Evolutionary conservation across 2,888 invertebrate genomes (phyloP), one percentile per base, ranked within the genome.

Genomic region (Allacma fusca): DNA sequence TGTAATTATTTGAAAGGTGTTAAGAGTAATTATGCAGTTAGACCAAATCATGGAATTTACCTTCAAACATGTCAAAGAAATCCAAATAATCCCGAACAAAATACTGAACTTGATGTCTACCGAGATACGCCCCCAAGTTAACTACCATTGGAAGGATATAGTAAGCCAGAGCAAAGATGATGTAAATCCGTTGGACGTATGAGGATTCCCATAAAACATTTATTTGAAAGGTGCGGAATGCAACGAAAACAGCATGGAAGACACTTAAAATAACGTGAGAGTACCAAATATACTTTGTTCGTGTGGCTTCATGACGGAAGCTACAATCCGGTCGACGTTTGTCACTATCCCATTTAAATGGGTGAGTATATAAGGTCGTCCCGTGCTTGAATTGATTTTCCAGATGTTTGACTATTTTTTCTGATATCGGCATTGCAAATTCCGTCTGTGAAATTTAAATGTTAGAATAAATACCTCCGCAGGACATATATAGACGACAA

Each of bases 401-500:
- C 5, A 59, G 5, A n/a, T 7, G 23, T 23, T 19, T 23, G 5
- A 59, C 9, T 13, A 59, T 59, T 59, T 59, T 59, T n/a, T 59
- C 23, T n/a, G 59, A 13, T n/a, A 59, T n/a, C 19, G 59, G 59
- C 59, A 59, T 59, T n/a, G n/a, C n/a, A n/a, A n/a, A n/a, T n/a
- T n/a, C n/a, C n/a, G n/a, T n/a, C n/a, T n/a, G n/a, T n/a, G n/a
- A n/a, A n/a, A n/a, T n/a, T n/a, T n/a, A n/a, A n/a, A n/a, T n/a
- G n/a, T n/a, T n/a, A n/a, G n/a, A n/a, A n/a, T n/a, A n/a, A n/a
- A n/a, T n/a, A n/a, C n/a, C n/a, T n/a, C n/a, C n/a, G n/a, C n/a
- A n/a, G n/a, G n/a, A n/a, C n/a, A n/a, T n/a, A n/a, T n/a, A n/a
- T n/a, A n/a, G n/a, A n/a, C n/a, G n/a, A n/a, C n/a, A n/a, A n/a